Evolutionary conservation across 2,888 invertebrate species (phyloP).

Genomic region (Trichacis sp.): DNA sequence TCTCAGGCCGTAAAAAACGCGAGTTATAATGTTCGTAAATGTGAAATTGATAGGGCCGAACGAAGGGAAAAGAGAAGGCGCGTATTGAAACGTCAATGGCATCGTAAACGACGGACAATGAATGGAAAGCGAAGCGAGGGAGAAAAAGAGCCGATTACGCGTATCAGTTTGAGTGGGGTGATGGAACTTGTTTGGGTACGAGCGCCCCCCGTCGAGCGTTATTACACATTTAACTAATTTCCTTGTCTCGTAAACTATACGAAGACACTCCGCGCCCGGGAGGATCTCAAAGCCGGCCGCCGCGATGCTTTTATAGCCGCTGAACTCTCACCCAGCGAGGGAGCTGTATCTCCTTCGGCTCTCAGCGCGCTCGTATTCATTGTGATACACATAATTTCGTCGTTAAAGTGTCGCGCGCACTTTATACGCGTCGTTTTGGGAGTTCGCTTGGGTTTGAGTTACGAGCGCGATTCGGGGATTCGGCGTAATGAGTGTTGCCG

Average conservation of each 20-base stretch:
- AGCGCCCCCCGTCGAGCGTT: conserved; percentile 54
- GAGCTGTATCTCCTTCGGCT: conserved; percentile 18
- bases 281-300: conserved; percentile 43
- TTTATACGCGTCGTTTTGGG: conserved; percentile 7
- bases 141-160: conserved; percentile 19
- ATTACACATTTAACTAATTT: conserved; percentile 66
- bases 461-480: neutral
- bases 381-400: conserved; percentile 38
- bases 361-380: conserved; percentile 17
- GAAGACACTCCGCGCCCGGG: conserved; percentile 47
- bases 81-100: conserved; percentile 15
- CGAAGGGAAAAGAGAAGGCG: neutral
- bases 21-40: too few relatives aligned
- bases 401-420: conserved; percentile 32
- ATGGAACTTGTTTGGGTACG: conserved; percentile 37
- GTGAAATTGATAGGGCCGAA: too few relatives aligned
- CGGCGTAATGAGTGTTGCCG: neutral
- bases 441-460: neutral
- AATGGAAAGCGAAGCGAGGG: neutral
- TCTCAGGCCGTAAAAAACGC: too few relatives aligned
- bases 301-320: conserved; percentile 30
- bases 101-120: conserved; percentile 11
- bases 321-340: conserved; percentile 45
- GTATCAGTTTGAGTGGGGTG: conserved; percentile 28
- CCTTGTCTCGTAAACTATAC: conserved; percentile 61